Percentiles rank a stretch among this genome's conserved stretches.
Conservation (phyloP, 64 coral and sea anemone species). For the Montipora cactus region DNA sequence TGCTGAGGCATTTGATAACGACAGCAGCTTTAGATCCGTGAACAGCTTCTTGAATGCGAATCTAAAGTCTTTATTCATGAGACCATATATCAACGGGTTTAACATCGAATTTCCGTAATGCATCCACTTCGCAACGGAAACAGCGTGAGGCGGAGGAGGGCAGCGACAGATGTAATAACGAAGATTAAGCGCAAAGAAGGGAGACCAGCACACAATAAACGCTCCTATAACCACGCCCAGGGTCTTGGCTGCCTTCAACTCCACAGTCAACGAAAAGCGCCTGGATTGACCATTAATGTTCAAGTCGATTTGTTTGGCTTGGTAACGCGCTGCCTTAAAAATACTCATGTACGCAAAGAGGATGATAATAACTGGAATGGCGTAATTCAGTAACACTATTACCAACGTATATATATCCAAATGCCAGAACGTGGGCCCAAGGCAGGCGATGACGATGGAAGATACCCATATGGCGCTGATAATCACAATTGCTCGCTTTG, state of each 20-base stretch:
- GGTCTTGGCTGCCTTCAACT: constrained; percentile 89
- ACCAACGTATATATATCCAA: constrained; percentile 66
- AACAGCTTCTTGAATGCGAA: constrained; percentile 75
- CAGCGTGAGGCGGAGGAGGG: constrained; percentile 63
- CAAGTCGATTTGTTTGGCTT: constrained; percentile 84
- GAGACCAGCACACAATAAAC: constrained; percentile 87
- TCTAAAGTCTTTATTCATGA: constrained; percentile 92
- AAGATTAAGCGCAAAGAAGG: constrained; percentile 88
- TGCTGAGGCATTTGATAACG: background rate
- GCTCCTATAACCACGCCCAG: constrained; percentile 88
- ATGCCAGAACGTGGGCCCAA: constrained; percentile 65
- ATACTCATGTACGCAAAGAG: constrained; percentile 84
- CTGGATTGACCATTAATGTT: constrained; percentile 73
- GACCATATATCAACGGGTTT: constrained; percentile 89
- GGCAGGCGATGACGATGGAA: constrained; percentile 67
- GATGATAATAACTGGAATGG: constrained; percentile 70
- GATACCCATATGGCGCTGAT: constrained; percentile 76
- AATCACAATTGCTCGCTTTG: constrained; percentile 54
- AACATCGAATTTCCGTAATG: constrained; percentile 88
- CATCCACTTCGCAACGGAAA: constrained; percentile 80
- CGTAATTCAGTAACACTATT: constrained; percentile 75
- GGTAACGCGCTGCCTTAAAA: constrained; percentile 74
- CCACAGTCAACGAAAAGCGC: constrained; percentile 76
- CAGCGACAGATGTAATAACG: constrained; percentile 69
- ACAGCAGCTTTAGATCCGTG: background rate